Percentiles rank a stretch among this genome's conserved stretches.
These are phyloP conservation scores for Allygus modestus DNA, from an alignment of 2,888 invertebrate genomes.

Conservation along the genomic window DNA sequence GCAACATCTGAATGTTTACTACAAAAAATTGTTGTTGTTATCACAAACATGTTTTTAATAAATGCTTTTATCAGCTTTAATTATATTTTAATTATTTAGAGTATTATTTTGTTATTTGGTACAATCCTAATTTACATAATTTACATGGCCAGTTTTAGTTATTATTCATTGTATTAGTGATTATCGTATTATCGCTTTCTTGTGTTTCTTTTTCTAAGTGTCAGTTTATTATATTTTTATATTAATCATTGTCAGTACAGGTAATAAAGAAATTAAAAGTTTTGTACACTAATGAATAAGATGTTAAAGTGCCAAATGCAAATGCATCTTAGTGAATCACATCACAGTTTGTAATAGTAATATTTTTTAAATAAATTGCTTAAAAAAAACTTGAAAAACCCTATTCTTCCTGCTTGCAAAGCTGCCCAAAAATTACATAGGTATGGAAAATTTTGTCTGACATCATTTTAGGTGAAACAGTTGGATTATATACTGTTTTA, in stretches of 20 bases:
- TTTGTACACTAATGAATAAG: neutral
- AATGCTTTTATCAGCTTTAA: no score
- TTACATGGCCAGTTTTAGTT: conserved; percentile 12
- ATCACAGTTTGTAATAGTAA: conserved; percentile 1
- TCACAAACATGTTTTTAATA: no score
- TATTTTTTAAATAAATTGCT: neutral
- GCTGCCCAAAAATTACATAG: no score
- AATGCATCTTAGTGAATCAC: neutral
- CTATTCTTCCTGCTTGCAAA: neutral
- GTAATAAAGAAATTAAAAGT: no score
- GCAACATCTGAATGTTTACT: neutral
- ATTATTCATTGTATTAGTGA: neutral
- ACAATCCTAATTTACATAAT: neutral
- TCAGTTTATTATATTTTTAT: no score
- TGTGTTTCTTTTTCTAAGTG: no score
- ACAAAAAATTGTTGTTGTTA: no score
- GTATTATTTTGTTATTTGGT: neutral
- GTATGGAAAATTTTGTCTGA: no score
- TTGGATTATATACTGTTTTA: no score
- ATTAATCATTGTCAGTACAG: no score
- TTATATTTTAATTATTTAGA: neutral
- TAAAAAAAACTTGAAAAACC: neutral
- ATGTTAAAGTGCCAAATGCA: conserved; percentile 6
- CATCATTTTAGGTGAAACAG: no score
- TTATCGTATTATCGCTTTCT: no score